phyloP scores from a whole-genome alignment of 1,140 invertebrate genomes.

The Heterodera carotae region DNA sequence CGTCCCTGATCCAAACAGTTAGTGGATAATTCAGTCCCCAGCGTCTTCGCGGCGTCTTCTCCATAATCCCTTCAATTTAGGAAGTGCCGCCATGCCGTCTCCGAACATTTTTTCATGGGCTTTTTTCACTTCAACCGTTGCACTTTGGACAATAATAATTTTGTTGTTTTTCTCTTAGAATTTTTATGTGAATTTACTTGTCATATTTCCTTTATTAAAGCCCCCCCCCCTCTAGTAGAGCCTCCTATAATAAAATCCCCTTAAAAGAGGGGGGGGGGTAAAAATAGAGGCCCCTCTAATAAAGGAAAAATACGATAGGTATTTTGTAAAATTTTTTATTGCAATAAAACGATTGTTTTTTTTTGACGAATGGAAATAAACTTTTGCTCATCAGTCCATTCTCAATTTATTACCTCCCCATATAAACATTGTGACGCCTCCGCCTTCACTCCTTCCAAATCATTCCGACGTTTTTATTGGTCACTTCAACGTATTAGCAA shows the following conservation, averaged over 20 bases:
- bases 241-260: no score
- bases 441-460: background rate
- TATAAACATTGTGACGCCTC: background rate
- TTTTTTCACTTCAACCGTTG: background rate
- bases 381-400: no score
- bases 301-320: no score
- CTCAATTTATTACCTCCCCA: background rate
- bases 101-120: background rate
- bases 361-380: conserved; percentile 7
- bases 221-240: no score
- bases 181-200: background rate
- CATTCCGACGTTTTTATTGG: background rate
- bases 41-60: no score
- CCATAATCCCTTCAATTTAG: background rate
- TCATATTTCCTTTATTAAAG: background rate
- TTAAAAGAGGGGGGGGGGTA: no score
- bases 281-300: no score
- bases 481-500: no score
- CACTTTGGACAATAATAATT: background rate
- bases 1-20: no score
- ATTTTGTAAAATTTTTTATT: no score
- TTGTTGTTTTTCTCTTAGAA: background rate
- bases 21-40: no score
- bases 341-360: no score
- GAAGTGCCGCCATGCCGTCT: background rate